Conservation (phyloP, 2,888 invertebrate species). For the Drosophila formosana region DNA sequence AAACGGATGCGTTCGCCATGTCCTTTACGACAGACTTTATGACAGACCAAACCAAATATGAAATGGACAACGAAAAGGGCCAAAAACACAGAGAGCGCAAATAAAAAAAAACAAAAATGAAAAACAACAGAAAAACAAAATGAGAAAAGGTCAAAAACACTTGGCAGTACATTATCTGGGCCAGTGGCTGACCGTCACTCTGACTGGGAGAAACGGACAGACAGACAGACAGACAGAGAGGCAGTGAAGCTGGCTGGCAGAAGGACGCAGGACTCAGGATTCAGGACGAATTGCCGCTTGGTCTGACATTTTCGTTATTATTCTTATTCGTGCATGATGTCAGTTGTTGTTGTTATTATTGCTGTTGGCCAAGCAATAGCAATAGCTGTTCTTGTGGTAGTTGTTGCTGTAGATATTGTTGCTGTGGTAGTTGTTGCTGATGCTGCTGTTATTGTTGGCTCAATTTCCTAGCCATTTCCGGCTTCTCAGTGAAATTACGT, state of each 20-base stretch:
- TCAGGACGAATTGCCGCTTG: constrained; percentile 59
- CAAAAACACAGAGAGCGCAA: constrained; percentile 22
- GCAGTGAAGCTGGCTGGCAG: constrained; percentile 5
- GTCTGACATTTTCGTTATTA: constrained; percentile 76
- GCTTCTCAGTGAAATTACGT: constrained; percentile 72
- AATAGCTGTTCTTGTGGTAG: constrained; percentile 9
- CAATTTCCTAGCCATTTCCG: constrained; percentile 81
- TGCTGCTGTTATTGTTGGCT: constrained; percentile 75
- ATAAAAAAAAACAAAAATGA: constrained; percentile 21
- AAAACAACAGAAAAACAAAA: constrained; percentile 8
- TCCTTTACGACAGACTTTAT: constrained; percentile 41
- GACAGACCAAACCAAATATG: constrained; percentile 57
- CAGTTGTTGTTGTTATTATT: constrained; percentile 43
- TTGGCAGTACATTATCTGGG: constrained; percentile 79
- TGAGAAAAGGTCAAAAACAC: constrained; percentile 75
- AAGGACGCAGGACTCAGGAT: constrained; percentile 5
- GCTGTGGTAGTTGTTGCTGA: constrained; percentile 8
- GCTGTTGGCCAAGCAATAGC: constrained; percentile 12
- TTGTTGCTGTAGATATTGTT: constrained; percentile 11
- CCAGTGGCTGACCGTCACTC: constrained; percentile 62
- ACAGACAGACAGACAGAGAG: background rate
- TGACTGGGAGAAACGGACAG: constrained; percentile 42
- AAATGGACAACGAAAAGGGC: constrained; percentile 46
- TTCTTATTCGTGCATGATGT: constrained; percentile 76
- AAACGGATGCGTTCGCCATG: constrained; percentile 41